A percentile compares a stretch with the other conserved stretches of the same genome.
Conservation (phyloP, 2,113 vertebrate species). For the Hippocampus mohnikei region DNA sequence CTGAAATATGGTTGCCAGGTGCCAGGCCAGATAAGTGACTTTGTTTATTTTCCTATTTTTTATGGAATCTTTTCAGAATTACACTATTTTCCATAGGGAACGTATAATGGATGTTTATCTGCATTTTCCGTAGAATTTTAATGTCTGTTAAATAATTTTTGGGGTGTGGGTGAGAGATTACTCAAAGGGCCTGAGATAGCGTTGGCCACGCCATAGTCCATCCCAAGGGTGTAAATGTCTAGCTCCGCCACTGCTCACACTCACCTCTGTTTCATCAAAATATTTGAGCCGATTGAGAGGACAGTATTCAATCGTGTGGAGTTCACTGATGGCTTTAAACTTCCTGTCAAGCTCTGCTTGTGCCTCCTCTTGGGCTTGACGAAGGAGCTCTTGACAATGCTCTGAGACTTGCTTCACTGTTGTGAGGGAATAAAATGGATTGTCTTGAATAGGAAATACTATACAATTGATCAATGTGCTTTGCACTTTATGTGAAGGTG, state of each 20-base stretch:
- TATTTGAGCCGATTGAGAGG: conserved; percentile 68
- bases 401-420: conserved; percentile 82
- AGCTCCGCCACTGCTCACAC: conserved; percentile 6
- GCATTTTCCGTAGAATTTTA: too few species aligned
- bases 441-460: conserved; percentile 5
- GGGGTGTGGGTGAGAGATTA: too few species aligned
- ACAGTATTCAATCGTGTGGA: conserved; percentile 74
- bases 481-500: not conserved
- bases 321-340: conserved; percentile 76
- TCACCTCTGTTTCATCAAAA: conserved; percentile 86
- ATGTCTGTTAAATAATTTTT: too few species aligned
- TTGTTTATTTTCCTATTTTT: too few species aligned
- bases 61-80: too few species aligned
- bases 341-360: conserved; percentile 74
- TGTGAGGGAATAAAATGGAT: conserved; percentile 8
- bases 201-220: too few species aligned
- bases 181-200: too few species aligned
- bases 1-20: too few species aligned
- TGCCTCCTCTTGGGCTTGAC: conserved; percentile 71
- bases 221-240: too few species aligned
- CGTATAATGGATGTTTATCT: too few species aligned
- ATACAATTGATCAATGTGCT: not conserved
- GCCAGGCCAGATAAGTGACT: too few species aligned
- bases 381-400: conserved; percentile 77
- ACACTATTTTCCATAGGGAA: too few species aligned